These are phyloP conservation scores for Metalampra italica DNA, from an alignment of 2,888 invertebrate genomes.

Conservation along the genomic window DNA sequence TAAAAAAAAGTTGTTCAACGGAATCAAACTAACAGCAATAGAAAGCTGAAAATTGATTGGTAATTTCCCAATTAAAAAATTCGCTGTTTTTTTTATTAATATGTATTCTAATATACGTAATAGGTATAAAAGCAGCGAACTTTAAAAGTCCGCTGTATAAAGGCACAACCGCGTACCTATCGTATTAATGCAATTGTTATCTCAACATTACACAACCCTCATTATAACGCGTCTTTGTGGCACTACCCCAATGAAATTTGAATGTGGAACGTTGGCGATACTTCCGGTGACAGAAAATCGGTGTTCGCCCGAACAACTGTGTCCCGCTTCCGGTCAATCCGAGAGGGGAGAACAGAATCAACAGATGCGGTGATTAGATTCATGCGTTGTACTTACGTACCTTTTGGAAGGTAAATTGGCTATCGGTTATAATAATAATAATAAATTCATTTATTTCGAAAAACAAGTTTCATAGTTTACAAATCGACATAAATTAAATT, in stretches of 20 bases:
- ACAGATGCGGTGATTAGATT: constrained; percentile 75
- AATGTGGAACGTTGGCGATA: constrained; percentile 68
- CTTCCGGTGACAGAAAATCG: constrained; percentile 78
- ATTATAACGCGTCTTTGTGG: constrained; percentile 45
- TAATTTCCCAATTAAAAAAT: too few species aligned
- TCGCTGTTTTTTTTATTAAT: background rate
- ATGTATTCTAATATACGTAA: too few species aligned
- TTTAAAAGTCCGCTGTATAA: too few species aligned
- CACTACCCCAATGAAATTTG: constrained; percentile 72
- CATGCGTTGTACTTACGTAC: constrained; percentile 54
- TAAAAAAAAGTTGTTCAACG: too few species aligned
- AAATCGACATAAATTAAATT: too few species aligned
- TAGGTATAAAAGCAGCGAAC: too few species aligned
- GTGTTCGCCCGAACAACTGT: constrained; percentile 71
- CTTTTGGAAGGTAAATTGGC: constrained; percentile 49
- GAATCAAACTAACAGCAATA: too few species aligned
- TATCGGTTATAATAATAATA: too few species aligned
- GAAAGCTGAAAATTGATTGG: too few species aligned
- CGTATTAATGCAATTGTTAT: constrained; percentile 10
- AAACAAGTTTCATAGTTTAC: too few species aligned
- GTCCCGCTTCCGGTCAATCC: constrained; percentile 69
- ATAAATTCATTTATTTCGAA: too few species aligned
- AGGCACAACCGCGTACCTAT: background rate
- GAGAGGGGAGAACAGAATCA: constrained; percentile 72
- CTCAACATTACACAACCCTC: constrained; percentile 34